Percentiles rank a stretch among this genome's conserved stretches.
Conservation (phyloP, 1,140 invertebrate genomes). For the Drosophila hydei region DNA sequence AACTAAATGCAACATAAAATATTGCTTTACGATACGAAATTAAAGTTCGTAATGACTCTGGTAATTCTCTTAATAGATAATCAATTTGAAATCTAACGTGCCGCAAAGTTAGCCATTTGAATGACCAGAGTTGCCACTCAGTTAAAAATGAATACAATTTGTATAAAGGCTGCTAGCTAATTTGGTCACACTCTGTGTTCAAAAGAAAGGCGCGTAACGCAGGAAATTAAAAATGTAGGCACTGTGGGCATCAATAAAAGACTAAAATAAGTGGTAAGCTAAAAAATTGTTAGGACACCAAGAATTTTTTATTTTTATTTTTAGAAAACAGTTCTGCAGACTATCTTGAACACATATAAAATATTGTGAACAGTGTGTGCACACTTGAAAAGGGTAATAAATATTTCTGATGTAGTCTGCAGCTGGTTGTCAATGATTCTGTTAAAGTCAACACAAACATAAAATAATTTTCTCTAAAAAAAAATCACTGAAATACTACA, state of each 20-base stretch:
- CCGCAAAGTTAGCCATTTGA: not conserved
- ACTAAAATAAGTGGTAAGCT: too few relatives aligned
- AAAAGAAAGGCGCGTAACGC: not conserved
- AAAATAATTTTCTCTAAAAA: not conserved
- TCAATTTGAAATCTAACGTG: not conserved
- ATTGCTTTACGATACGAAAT: not conserved
- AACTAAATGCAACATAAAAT: not conserved
- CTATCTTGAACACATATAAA: too few relatives aligned
- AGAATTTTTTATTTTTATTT: too few relatives aligned
- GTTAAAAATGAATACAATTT: too few relatives aligned
- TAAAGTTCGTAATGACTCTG: too few relatives aligned
- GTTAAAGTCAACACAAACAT: too few relatives aligned
- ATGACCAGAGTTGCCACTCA: conserved; percentile 3
- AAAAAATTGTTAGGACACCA: too few relatives aligned
- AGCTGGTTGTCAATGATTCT: not conserved
- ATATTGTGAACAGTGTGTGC: conserved; percentile 19
- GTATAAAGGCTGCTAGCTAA: too few relatives aligned
- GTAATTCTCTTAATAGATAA: too few relatives aligned
- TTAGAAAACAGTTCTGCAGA: too few relatives aligned
- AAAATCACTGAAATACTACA: too few relatives aligned
- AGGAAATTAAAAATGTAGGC: not conserved
- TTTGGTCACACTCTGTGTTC: conserved; percentile 20
- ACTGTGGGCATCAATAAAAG: too few relatives aligned
- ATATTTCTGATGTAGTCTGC: not conserved
- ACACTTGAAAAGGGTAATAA: not conserved